These are phyloP conservation scores for Mus spretus DNA, from an alignment of 2,797 vertebrate genomes.

Conservation along the genomic window DNA sequence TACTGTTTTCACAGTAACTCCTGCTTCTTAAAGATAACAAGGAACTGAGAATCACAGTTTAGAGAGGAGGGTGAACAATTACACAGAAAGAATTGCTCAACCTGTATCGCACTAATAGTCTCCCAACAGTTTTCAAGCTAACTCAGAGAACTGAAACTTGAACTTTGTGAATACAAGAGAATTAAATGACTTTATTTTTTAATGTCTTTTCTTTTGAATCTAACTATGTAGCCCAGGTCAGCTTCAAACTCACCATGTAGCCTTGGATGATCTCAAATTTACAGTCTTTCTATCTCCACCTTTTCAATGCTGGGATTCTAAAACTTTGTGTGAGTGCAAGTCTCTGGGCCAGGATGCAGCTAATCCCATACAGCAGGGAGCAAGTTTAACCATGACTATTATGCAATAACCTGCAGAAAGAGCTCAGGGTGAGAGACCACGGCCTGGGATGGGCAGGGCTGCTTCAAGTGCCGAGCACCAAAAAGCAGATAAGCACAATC, in stretches of 20 bases:
- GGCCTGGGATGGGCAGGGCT: background rate
- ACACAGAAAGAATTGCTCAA: conserved; percentile 65
- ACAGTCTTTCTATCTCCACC: background rate
- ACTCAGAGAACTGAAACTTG: conserved; percentile 77
- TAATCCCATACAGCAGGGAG: background rate
- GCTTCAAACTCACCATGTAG: background rate
- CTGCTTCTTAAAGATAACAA: conserved; percentile 70
- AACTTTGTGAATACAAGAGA: conserved; percentile 25
- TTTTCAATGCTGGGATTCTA: background rate
- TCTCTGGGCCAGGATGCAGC: conserved; percentile 32
- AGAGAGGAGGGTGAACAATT: conserved; percentile 66
- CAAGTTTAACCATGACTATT: conserved; percentile 24
- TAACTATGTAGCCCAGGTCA: background rate
- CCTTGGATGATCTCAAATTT: background rate
- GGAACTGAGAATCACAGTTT: conserved; percentile 76
- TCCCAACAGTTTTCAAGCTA: conserved; percentile 64
- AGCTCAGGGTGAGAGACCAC: conserved; percentile 9
- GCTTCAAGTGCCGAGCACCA: background rate
- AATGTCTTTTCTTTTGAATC: background rate
- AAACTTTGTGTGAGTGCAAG: conserved; percentile 10
- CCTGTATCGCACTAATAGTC: conserved; percentile 66
- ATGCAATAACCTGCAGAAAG: conserved; percentile 17
- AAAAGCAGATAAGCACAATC: conserved; percentile 42
- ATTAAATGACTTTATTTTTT: conserved; percentile 37
- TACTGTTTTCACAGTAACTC: background rate